A percentile compares a stretch with the other conserved stretches of the same genome.
These are phyloP conservation scores for Psittacula cyanocephala DNA, from an alignment of 2,113 vertebrate species.

Conservation along the genomic window DNA sequence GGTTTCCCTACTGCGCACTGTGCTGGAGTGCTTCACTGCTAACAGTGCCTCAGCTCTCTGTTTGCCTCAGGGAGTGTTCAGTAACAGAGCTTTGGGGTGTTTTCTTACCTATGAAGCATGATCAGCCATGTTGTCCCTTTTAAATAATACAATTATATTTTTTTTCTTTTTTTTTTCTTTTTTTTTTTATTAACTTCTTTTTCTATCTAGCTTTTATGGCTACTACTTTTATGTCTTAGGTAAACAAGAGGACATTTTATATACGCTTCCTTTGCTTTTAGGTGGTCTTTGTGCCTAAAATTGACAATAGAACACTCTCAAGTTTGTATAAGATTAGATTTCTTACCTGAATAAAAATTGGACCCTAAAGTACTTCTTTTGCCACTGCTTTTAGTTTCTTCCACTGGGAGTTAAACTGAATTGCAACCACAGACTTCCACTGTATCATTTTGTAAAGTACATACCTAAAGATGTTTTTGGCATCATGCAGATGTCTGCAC, in stretches of 20 bases:
- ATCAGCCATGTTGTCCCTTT: background rate
- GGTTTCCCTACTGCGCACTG: background rate
- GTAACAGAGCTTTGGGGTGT: background rate
- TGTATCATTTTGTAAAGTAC: background rate
- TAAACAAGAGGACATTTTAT: background rate
- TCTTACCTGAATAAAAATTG: background rate
- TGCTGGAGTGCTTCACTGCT: background rate
- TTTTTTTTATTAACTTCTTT: background rate
- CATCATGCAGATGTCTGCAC: background rate
- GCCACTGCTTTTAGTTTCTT: background rate
- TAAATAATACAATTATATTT: background rate
- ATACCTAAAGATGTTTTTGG: background rate
- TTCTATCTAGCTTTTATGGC: background rate
- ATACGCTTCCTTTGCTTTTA: background rate
- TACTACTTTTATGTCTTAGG: background rate
- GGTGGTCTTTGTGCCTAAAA: background rate
- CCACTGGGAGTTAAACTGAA: background rate
- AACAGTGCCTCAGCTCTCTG: background rate
- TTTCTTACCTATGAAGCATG: background rate
- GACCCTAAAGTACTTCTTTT: background rate
- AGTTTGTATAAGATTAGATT: background rate
- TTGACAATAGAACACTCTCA: background rate
- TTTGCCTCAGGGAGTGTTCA: rapidly evolving
- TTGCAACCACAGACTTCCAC: background rate
- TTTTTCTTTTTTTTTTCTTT: rapidly evolving